A percentile compares a stretch with the other conserved stretches of the same genome.
Conservation (phyloP, 2,797 vertebrate species). For the Anas georgica region DNA sequence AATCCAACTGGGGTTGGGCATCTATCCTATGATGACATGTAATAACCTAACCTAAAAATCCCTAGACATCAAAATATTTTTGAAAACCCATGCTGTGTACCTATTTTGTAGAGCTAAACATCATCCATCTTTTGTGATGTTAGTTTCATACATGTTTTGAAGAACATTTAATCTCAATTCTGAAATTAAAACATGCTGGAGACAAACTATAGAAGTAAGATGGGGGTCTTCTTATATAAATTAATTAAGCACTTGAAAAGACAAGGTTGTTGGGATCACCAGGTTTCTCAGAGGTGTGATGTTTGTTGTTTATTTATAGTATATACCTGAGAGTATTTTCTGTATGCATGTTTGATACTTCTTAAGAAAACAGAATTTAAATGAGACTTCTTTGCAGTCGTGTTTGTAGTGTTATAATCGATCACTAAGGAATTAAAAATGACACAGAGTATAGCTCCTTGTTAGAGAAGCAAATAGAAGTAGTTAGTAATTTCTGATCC, state of each 20-base stretch:
- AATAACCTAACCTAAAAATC: background rate
- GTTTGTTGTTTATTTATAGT: conserved; percentile 21
- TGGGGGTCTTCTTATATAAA: background rate
- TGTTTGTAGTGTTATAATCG: background rate
- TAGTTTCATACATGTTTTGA: background rate
- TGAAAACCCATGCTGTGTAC: rapidly evolving
- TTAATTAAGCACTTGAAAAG: background rate
- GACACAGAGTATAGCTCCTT: background rate
- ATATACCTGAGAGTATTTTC: background rate
- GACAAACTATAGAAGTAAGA: background rate
- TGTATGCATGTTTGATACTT: background rate
- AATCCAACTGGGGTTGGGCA: background rate
- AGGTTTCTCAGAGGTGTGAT: background rate
- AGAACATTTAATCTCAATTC: background rate
- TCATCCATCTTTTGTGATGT: background rate
- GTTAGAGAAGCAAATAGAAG: background rate
- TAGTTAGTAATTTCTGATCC: background rate
- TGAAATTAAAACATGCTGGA: background rate
- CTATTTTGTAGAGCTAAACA: background rate
- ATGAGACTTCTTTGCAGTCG: background rate
- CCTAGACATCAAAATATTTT: background rate
- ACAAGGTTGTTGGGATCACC: background rate
- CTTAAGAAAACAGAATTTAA: conserved; percentile 30
- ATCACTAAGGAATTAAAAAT: conserved; percentile 12
- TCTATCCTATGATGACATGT: background rate